phyloP scores from a whole-genome alignment of 2,888 invertebrate genomes.

The Nomada fucata region DNA sequence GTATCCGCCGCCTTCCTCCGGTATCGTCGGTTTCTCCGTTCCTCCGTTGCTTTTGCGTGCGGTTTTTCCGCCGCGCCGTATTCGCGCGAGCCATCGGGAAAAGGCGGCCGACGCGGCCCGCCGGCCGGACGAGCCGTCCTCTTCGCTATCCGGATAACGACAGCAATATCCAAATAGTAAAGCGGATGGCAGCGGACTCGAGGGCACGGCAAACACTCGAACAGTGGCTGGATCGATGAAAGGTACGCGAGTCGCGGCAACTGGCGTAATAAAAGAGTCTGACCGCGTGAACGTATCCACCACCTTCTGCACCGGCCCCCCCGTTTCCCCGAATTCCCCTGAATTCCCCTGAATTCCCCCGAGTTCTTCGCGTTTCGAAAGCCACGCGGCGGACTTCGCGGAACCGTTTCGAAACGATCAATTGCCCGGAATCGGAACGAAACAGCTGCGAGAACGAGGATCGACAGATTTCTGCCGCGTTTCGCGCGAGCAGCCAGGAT shows the following conservation, averaged over 20 bases:
- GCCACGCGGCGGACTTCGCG: background rate
- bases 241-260: slow-evolving; percentile 51
- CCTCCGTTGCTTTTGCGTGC: slow-evolving; percentile 1
- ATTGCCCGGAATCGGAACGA: background rate
- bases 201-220: slow-evolving; percentile 77
- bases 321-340: background rate
- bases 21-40: background rate
- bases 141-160: slow-evolving; percentile 43
- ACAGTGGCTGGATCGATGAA: slow-evolving; percentile 69
- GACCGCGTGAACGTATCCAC: slow-evolving; percentile 54
- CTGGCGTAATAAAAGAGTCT: slow-evolving; percentile 61
- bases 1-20: background rate
- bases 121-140: slow-evolving; percentile 9
- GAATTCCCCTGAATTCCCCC: background rate
- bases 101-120: slow-evolving; percentile 9
- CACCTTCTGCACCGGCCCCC: background rate
- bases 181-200: slow-evolving; percentile 67
- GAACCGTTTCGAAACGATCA: background rate
- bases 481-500: background rate
- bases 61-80: background rate
- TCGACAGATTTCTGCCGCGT: background rate
- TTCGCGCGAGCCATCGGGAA: background rate
- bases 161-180: slow-evolving; percentile 74
- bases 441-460: background rate
- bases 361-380: slow-evolving; percentile 16